A percentile compares a stretch with the other conserved stretches of the same genome.
Conservation (phyloP, 2,113 vertebrate genomes). For the Tragelaphus strepsiceros region DNA sequence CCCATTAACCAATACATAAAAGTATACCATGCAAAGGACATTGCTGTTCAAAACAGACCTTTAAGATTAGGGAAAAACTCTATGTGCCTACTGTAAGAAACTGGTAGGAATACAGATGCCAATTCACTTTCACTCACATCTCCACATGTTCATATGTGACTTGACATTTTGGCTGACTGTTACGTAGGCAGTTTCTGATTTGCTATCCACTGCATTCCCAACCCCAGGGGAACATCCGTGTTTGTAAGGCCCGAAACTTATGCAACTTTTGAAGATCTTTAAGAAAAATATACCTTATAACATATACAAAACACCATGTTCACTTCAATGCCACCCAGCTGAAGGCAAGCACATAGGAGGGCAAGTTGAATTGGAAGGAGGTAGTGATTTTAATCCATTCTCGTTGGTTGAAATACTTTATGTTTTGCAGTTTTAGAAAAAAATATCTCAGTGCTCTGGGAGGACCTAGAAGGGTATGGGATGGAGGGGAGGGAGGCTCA, state of each 20-base stretch:
- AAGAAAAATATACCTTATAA: not conserved
- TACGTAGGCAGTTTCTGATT: not conserved
- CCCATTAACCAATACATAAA: not conserved
- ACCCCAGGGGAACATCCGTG: not conserved
- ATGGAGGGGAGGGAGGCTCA: not conserved
- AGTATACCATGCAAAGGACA: not conserved
- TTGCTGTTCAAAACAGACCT: not conserved
- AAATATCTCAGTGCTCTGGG: not conserved
- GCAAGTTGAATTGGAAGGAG: not conserved
- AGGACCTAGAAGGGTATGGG: not conserved
- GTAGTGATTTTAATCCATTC: not conserved
- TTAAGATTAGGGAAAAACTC: not conserved
- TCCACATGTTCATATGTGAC: not conserved
- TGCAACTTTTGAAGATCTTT: rapidly evolving
- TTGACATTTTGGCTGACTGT: not conserved
- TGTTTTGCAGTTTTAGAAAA: not conserved
- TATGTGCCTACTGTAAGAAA: not conserved
- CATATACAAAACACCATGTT: not conserved
- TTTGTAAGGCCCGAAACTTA: not conserved
- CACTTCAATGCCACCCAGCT: not conserved
- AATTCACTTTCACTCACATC: not conserved
- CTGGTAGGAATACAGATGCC: not conserved
- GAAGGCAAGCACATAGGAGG: not conserved
- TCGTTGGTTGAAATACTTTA: not conserved
- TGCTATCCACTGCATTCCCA: not conserved